Base-by-base conservation (phyloP, 2,797 vertebrate genomes). In the Karalla daura region DNA sequence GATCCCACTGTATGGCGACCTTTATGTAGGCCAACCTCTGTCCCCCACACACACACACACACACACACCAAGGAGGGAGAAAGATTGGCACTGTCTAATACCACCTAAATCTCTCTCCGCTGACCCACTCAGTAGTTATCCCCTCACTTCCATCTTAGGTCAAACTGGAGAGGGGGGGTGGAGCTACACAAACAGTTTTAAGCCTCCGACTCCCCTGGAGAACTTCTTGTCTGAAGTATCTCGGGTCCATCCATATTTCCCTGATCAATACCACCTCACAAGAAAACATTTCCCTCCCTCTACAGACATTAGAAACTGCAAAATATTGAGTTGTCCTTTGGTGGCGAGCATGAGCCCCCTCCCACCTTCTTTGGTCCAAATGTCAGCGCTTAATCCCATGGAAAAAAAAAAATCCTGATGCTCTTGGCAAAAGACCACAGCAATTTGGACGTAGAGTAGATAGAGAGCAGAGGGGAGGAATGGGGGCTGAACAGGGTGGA, bases 11-110 rank as follows among this genome's bases (percentile, higher is more conserved):
- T 86, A 88, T 75, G 45, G 61, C 59, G 40, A 87, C 84, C 70
- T 81, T 83, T 83, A 90, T 90, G 81, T 90, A 87, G 85, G 84
- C 81, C 83, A 80, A 51, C 75, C 68, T 74, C 37, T 54, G 21
- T 67, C 63, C 76, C 21, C 5, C 33, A 39, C 55, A 35, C 30
- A 58, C 39, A 35, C 8, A 28, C 12, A 44, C 49, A 23, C 17
- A 67, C 61, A 78, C 70, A 74, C 21, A 47, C 15, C 20, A 70
- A 79, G 64, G 70, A 45, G 15, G 30, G 63, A 32, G 63, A 32
- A 81, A 75, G 70, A 85, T 74, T 75, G 80, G 36, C 62, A 66
- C 46, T 5, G 53, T 84, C 63, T 85, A 88, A 90, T 75, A 87
- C 83, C 77, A 81, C 76, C 74, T 75, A 75, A 88, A 78, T 88